phyloP scores from a whole-genome alignment of 1,140 invertebrate species.

The Drosophila obscura region DNA sequence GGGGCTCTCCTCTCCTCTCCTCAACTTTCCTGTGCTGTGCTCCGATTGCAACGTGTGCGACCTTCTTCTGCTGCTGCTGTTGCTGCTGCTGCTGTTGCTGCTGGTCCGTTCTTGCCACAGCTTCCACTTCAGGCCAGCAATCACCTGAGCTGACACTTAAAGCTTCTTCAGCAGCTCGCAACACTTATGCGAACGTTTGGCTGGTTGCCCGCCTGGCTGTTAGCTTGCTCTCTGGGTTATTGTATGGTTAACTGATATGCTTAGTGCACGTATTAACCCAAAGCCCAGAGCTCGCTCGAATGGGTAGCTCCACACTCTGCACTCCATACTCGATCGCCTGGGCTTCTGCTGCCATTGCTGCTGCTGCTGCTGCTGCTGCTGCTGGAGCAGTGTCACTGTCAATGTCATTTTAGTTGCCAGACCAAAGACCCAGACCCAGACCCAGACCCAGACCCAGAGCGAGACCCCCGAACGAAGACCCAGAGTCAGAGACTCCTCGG shows the following conservation, averaged over 20 bases:
- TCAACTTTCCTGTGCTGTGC: too few relatives aligned
- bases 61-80: constrained; percentile 19
- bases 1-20: too few relatives aligned
- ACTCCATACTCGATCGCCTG: constrained; percentile 44
- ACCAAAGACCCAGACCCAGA: constrained; percentile 12
- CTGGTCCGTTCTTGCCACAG: neutral
- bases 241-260: constrained; percentile 81
- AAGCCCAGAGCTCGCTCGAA: constrained; percentile 18
- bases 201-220: too few relatives aligned
- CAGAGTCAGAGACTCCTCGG: constrained; percentile 14
- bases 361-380: constrained; percentile 54
- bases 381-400: constrained; percentile 77
- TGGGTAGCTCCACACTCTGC: constrained; percentile 14
- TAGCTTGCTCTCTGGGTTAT: constrained; percentile 53
- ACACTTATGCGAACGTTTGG: constrained; percentile 71
- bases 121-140: constrained; percentile 57
- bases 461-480: constrained; percentile 15
- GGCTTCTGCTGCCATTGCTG: constrained; percentile 33
- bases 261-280: constrained; percentile 80
- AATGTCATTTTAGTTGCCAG: constrained; percentile 73
- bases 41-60: constrained; percentile 47
- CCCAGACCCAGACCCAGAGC: constrained; percentile 9
- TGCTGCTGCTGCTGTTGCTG: constrained; percentile 13
- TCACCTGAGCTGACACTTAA: constrained; percentile 78
- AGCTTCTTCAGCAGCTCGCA: constrained; percentile 80